Percentiles rank a stretch among this genome's conserved stretches.
Conservation (phyloP, 2,797 vertebrate genomes). For the Pipistrellus pipistrellus region DNA sequence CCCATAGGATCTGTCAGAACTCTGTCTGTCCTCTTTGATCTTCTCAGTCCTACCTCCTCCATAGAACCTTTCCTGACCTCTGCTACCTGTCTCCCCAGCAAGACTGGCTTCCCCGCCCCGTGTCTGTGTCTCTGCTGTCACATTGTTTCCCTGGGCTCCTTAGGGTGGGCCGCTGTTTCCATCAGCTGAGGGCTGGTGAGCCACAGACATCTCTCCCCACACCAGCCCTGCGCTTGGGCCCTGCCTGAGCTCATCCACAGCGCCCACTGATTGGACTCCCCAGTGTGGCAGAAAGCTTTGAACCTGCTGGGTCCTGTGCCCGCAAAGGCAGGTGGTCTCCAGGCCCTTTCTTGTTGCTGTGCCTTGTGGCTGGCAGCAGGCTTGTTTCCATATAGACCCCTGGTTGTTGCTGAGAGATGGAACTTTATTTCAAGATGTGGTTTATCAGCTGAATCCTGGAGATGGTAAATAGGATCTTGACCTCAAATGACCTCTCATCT, state of each 20-base stretch:
- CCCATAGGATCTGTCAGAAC: not conserved
- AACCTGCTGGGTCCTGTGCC: not conserved
- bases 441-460: not conserved
- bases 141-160: not conserved
- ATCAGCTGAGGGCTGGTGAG: not conserved
- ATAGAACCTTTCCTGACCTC: not conserved
- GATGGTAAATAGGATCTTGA: not conserved
- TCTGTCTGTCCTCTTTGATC: not conserved
- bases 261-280: not conserved
- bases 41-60: not conserved
- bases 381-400: not conserved
- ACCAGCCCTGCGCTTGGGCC: not conserved
- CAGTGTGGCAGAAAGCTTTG: not conserved
- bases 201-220: not conserved
- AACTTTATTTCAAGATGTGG: not conserved
- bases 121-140: not conserved
- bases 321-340: not conserved
- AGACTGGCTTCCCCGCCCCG: not conserved
- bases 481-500: not conserved
- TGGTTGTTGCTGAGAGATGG: not conserved
- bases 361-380: not conserved
- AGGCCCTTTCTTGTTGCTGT: not conserved
- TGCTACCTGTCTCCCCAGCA: not conserved
- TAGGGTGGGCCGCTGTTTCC: not conserved
- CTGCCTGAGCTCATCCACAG: not conserved